Base-by-base conservation (phyloP, 2,797 vertebrate genomes). In the Gadopsis bispinosus region DNA sequence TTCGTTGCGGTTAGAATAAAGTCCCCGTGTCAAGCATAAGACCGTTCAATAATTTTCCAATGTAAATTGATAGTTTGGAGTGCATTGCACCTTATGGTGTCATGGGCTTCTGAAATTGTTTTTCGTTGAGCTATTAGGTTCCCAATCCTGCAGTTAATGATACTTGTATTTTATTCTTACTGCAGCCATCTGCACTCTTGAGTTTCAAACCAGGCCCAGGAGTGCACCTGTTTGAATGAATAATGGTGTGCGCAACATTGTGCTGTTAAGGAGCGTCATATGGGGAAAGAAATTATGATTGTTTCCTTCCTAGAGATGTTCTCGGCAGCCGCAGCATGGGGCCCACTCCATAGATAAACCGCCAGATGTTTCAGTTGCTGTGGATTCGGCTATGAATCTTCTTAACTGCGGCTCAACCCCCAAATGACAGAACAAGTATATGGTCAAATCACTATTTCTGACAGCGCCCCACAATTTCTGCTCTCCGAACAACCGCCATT, bases 21-120 rank as follows among this genome's bases (percentile, higher is more conserved):
- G 86, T 88, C 85, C 72, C 19, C 7, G 81, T 83, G 84, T 91
- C 80, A 74, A 86, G 87, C 81, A 80, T 62, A 76, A 67, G 77
- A 66, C 65, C 39, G 47, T 73, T 90, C 84, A 91, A 90, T 92
- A 86, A 91, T 91, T 85, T 67, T 84, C 74, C 60, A 59, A 80
- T 81, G 81, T 77, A 88, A 91, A 92, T 91, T 89, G 90, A 90
- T 89, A 79, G 80, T 84, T 90, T 88, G 74, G 77, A 87, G 70
- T 69, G 47, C 35, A 82, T 72, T 63, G 84, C 84, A 73, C 72
- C 75, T 87, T 67, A 45, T 67, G 55, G 79, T 85, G 67, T 83
- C 81, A 75, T n/a, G 29, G 83, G 71, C 48, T 75, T 55, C 62
- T 77, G 80, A 79, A 90, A 86, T 89, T 85, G 71, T 84, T 90